Evolutionary conservation across 1,140 invertebrate species (phyloP), one percentile per base, ranked within the genome.

Genomic region (Penaeus indicus): DNA sequence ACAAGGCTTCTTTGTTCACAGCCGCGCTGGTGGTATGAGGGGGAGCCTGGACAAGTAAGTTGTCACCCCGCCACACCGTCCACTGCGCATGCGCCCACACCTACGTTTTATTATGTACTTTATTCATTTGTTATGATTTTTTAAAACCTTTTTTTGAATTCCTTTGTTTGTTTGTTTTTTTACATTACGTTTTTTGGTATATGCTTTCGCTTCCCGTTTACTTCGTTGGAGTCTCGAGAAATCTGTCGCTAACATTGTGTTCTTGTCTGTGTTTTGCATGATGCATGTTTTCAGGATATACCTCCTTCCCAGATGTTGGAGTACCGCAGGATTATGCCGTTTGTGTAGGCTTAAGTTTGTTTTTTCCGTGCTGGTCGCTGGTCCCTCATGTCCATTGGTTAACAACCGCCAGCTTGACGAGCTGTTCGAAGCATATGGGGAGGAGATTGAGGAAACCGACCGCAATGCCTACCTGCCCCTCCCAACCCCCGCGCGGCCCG

Each of bases 41-140:
- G 80, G 81, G 81, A 88, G 81, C 38, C 86, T 42, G 81, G 81
- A 64, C 86, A 88, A 88, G 86, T 88, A 88, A 88, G 86, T 88
- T 79, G 69, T 78, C 81, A 78, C 47, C 86, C 72, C 75, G 21
- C 69, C 86, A 84, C 86, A 77, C 67, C 81, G 61, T 88, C 86
- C 86, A 84, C 72, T 84, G 86, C 86, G 86, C 86, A 88, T 88
- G 86, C n/a, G 47, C n/a, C 79, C 79, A 77, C 79, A 77, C 79
- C 79, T 77, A 61, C 47, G 27, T 83, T 32, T 75, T 38, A 75
- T 75, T 75, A 32, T 75, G 72, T 75, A 38, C 27, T 75, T 75
- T 19, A 38, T 38, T 75, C 42, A 19, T 75, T 75, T 75, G 27
- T 75, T 75, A 27, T 72, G 32, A 25, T 75, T 75, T 27, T 32